Base-by-base conservation (phyloP, 2,113 vertebrate genomes). In the Lasiurus borealis region DNA sequence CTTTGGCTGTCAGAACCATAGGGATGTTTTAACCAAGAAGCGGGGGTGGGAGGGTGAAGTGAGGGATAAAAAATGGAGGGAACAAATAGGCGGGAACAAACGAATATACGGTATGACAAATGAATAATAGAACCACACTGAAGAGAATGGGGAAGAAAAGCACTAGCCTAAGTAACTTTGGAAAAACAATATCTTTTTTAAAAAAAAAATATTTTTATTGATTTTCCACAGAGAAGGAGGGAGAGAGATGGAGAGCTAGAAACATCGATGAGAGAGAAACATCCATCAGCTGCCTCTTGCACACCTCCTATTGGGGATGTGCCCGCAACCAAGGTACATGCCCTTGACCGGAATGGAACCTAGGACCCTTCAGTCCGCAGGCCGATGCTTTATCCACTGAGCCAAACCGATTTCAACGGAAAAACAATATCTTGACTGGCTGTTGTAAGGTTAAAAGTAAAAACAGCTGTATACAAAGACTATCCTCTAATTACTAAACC, bases 71-170 rank as follows among this genome's bases (percentile, higher is more conserved):
- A 66, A 31, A 57, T 29, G 25, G 71, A 48, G 76, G 40, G 40
- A 34, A 54, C 40, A 76, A 76, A 48, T 48, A 76, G 44, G 59
- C 23, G 10, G 59, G 57, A 93, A 85, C 14, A 90, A 93, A 90
- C 18, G 0, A 86, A 64, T 21, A 44, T 83, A 71, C 46, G 27
- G 11, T 73, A 59, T 27, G 82, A 46, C 52, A 71, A 93, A 88
- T 46, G 82, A 91, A 71, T 90, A 81, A 90, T 15, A 66, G 13
- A 85, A 85, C 27, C n/a, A 92, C 50, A 52, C 7, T 14, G 44
- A 86, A 82, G 40, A 10, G 40, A 44, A 75, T 13, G 13, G n/a
- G 62, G 40, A 75, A 62, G 72, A 71, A 86, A 95, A 96, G 44
- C 50, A n/a, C 66, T 46, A 82, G 23, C 3, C 62, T 59, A 59